Evolutionary conservation across 2,888 invertebrate genomes (phyloP), one percentile per base, ranked within the genome.

Genomic region (Catocala nupta): DNA sequence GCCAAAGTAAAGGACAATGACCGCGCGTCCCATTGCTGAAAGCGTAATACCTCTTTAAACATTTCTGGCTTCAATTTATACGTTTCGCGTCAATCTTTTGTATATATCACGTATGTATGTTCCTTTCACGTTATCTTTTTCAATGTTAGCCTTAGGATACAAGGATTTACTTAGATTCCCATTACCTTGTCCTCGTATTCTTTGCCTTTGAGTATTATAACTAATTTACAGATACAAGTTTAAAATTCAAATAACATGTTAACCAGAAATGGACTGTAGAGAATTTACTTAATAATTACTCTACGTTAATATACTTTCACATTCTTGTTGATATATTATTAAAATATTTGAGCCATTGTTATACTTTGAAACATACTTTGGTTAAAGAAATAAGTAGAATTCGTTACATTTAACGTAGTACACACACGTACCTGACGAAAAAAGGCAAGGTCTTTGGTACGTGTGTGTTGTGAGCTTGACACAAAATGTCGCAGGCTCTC

Each of bases 281-380:
- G 43, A 54, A 76, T 70, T 76, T 60, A 42, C 25, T 51, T 11
- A 58, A 44, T 57, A 56, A 54, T 68, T 63, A 72, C 65, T 62
- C 16, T 58, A 58, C 47, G 51, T 33, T 49, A 47, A 59, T 58
- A 12, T 58, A 53, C 16, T 55, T 59, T 73, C 55, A 53, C 43
- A 8, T 57, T 49, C 16, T 47, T 36, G 42, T 50, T 10, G 53
- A 44, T 62, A 44, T 44, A 53, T 52, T 1, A 44, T 42, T 50
- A 7, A 59, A 71, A 63, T 60, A 45, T 52, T 57, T 49, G 11
- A 47, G 13, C n/a, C 43, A 55, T 57, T 62, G 16, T 49, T 55
- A 52, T 54, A 55, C 34, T 52, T 49, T 16, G 34, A 45, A 58
- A 45, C 33, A 50, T 53, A 55, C 8, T 48, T 55, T 52, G 39